Evolutionary conservation across 92 coral and sea anemone species (phyloP).

Genomic region (Hydrozoanthus gracilis): DNA sequence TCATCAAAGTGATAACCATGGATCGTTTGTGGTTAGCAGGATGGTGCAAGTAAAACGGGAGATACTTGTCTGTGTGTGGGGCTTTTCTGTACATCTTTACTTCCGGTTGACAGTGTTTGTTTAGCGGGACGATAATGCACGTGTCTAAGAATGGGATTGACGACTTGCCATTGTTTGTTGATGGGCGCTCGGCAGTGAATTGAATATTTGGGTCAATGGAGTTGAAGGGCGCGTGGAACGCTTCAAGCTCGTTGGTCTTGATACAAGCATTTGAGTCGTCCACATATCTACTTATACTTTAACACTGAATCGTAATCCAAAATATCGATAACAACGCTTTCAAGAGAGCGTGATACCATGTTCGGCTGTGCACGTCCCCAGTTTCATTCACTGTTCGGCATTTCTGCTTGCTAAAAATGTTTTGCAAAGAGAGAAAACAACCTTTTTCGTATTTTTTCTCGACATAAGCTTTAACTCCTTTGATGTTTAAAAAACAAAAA

Average conservation of each 20-base stretch:
- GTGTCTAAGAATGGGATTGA: slow-evolving; percentile 5
- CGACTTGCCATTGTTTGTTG: neutral
- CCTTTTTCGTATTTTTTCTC: no score
- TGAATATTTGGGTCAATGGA: slow-evolving; percentile 1
- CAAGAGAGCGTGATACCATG: no score
- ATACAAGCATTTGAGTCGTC: slow-evolving; percentile 17
- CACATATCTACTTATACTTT: slow-evolving; percentile 19
- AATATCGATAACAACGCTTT: no score
- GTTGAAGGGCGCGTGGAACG: neutral
- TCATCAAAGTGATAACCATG: neutral
- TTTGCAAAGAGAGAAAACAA: no score
- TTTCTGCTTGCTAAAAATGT: no score
- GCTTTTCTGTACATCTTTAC: neutral
- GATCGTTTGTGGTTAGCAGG: neutral
- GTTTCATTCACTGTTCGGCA: no score
- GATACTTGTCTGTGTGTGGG: slow-evolving; percentile 10
- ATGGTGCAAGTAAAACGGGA: slow-evolving; percentile 7
- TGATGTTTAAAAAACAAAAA: no score
- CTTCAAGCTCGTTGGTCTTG: slow-evolving; percentile 31
- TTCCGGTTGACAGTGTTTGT: neutral
- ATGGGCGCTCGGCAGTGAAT: slow-evolving; percentile 5
- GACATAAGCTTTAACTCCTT: no score
- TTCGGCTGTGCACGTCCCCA: no score
- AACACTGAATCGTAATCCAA: no score
- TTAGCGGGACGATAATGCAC: neutral